A percentile compares a stretch with the other conserved stretches of the same genome.
These are phyloP conservation scores for Heliothis subflexa DNA, from an alignment of 1,140 invertebrate genomes.

Conservation along the genomic window DNA sequence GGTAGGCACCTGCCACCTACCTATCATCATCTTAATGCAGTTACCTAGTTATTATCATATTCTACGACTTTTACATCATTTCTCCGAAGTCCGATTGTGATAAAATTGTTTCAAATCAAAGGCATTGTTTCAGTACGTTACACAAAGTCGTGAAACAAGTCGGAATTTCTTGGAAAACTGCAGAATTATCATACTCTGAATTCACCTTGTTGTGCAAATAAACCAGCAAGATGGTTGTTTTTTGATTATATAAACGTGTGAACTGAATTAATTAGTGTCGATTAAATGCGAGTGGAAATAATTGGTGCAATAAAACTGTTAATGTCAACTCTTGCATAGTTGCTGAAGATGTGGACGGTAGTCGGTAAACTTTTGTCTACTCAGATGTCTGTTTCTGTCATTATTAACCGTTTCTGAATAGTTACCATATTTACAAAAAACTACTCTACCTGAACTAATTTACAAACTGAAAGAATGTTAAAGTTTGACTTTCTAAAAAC, in stretches of 20 bases:
- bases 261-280: constrained; percentile 56
- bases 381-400: too few relatives aligned
- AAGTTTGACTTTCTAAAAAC: too few relatives aligned
- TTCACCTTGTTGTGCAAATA: neutral
- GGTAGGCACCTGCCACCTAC: too few relatives aligned
- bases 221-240: constrained; percentile 19
- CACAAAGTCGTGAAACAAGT: constrained; percentile 9
- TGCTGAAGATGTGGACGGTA: constrained; percentile 18
- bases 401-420: too few relatives aligned
- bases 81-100: neutral
- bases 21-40: too few relatives aligned
- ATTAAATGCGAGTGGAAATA: constrained; percentile 50
- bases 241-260: constrained; percentile 51
- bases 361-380: neutral
- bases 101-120: constrained; percentile 1
- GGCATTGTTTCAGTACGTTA: constrained; percentile 3
- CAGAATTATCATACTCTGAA: constrained; percentile 14
- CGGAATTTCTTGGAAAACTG: constrained; percentile 6
- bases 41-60: neutral
- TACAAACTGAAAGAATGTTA: too few relatives aligned
- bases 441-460: too few relatives aligned
- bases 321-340: constrained; percentile 26
- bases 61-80: neutral
- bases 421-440: too few relatives aligned
- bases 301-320: constrained; percentile 52